Conservation (phyloP, 2,113 vertebrate species). For the Gnathonemus longibarbis region DNA sequence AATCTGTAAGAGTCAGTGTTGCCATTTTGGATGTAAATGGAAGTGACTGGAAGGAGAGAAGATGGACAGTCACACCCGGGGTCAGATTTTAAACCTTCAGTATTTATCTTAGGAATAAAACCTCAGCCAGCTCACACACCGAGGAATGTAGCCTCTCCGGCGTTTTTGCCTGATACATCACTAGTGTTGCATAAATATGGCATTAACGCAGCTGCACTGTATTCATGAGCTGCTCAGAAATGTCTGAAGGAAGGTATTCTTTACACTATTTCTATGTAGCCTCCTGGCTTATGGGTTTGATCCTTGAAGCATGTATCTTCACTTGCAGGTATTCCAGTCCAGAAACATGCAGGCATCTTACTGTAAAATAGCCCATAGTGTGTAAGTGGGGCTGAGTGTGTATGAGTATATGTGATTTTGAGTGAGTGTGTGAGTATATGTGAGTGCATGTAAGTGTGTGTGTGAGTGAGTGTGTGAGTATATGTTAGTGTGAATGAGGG, state of each 20-base stretch:
- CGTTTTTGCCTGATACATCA: background rate
- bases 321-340: background rate
- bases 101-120: background rate
- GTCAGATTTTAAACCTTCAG: background rate
- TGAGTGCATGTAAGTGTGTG: background rate
- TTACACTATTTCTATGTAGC: background rate
- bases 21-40: background rate
- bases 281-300: background rate
- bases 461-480: background rate
- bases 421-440: background rate
- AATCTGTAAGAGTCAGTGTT: background rate
- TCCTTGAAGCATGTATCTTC: background rate
- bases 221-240: background rate
- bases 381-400: background rate
- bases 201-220: background rate
- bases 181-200: background rate
- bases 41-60: background rate
- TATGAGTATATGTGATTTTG: background rate
- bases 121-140: background rate
- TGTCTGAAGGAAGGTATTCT: background rate
- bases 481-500: background rate
- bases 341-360: background rate
- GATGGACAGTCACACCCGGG: background rate
- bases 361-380: background rate
- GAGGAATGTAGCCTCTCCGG: background rate